Percentiles rank a stretch among this genome's conserved stretches.
Conservation (phyloP, 92 coral and sea anemone genomes). For the Epizoanthus ramosus region DNA sequence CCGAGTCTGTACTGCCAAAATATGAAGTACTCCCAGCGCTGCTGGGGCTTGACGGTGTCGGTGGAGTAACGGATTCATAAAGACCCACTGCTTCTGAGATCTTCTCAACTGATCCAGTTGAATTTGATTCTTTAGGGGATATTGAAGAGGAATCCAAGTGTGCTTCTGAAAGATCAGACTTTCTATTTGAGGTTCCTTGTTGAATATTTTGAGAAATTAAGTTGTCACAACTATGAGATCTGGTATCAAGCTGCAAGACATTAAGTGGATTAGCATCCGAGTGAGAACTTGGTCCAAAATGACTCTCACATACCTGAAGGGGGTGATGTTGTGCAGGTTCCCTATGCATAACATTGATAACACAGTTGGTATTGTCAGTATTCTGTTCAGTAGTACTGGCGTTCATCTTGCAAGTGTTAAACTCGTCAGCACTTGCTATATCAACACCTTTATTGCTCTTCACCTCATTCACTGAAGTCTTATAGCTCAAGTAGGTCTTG, state of each 20-base stretch:
- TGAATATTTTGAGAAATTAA: neutral
- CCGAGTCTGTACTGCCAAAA: slow-evolving; percentile 68
- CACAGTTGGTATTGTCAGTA: slow-evolving; percentile 3
- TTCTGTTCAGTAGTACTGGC: neutral
- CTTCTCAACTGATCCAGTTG: slow-evolving; percentile 20
- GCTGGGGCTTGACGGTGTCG: slow-evolving; percentile 51
- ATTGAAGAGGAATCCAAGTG: slow-evolving; percentile 9
- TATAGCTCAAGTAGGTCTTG: slow-evolving; percentile 80
- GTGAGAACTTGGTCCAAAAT: slow-evolving; percentile 19
- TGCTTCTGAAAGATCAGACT: neutral
- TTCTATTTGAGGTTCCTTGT: neutral
- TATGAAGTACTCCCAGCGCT: slow-evolving; percentile 52
- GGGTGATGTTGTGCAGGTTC: neutral
- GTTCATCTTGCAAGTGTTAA: neutral
- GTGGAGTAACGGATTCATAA: slow-evolving; percentile 47
- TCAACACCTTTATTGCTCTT: slow-evolving; percentile 18
- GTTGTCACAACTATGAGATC: neutral
- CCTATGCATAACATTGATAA: neutral
- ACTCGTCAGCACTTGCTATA: neutral
- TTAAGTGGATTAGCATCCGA: neutral
- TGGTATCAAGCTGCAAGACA: neutral
- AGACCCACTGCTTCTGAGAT: neutral
- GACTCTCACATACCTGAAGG: slow-evolving; percentile 32
- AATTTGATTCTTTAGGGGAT: slow-evolving; percentile 4
- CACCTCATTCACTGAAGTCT: slow-evolving; percentile 37